These are phyloP conservation scores for Aulostomus chinensis DNA, from an alignment of 2,797 vertebrate species.

Conservation along the genomic window DNA sequence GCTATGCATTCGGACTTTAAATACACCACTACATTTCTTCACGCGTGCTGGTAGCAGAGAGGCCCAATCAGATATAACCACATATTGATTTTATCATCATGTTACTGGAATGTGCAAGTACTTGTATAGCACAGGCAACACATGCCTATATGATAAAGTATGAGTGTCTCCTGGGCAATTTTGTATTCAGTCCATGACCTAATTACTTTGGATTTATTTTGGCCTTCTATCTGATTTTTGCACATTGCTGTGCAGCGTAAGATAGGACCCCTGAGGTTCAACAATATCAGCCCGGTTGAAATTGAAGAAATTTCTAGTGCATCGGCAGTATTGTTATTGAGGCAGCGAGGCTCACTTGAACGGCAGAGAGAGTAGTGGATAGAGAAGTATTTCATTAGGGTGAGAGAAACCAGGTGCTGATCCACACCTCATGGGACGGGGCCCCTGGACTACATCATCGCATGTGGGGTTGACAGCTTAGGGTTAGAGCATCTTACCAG, in stretches of 20 bases:
- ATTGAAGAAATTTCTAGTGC: constrained; percentile 31
- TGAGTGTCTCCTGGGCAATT: constrained; percentile 23
- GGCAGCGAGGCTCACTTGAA: constrained; percentile 27
- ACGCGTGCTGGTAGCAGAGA: constrained; percentile 3
- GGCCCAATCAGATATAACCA: constrained; percentile 7
- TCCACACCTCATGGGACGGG: constrained; percentile 42
- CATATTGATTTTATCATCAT: constrained; percentile 18
- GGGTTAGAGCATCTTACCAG: constrained; percentile 58
- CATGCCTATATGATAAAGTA: constrained; percentile 2
- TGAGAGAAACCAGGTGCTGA: constrained; percentile 40
- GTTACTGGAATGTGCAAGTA: constrained; percentile 1
- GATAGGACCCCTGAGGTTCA: too few species aligned
- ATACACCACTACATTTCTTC: constrained; percentile 5
- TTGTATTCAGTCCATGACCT: constrained; percentile 47
- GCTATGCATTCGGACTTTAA: constrained; percentile 15
- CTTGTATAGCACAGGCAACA: too few species aligned
- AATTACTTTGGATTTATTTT: constrained; percentile 55
- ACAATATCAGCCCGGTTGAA: constrained; percentile 37
- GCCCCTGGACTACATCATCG: constrained; percentile 42
- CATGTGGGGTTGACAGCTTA: constrained; percentile 64
- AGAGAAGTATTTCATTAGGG: constrained; percentile 48
- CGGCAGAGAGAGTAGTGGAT: constrained; percentile 44
- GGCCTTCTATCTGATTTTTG: constrained; percentile 30
- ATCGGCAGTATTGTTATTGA: constrained; percentile 26
- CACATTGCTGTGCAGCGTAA: constrained; percentile 22